Evolutionary conservation across 2,888 invertebrate species (phyloP).

Genomic region (Nemurella pictetii): DNA sequence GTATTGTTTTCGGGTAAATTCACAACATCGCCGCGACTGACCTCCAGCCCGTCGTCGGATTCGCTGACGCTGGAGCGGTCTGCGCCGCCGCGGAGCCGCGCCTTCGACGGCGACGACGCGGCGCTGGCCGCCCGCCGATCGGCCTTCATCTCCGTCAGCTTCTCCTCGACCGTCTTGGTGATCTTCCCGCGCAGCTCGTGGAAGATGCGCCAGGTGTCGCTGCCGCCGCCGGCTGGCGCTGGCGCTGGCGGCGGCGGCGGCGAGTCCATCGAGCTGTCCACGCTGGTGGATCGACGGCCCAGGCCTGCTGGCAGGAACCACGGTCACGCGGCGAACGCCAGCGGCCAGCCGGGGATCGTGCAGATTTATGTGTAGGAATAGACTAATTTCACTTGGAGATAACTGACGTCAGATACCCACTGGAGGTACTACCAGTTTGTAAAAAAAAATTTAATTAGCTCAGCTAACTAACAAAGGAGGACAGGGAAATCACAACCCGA

Average conservation of each 20-base stretch:
- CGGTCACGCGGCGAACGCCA: no score
- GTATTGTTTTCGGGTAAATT: slow-evolving; percentile 22
- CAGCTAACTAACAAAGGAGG: no score
- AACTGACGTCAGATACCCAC: no score
- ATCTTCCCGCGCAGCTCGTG: slow-evolving; percentile 74
- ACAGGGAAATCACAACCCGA: no score
- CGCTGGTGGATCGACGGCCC: slow-evolving; percentile 64
- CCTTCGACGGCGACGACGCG: slow-evolving; percentile 6
- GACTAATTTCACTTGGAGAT: no score
- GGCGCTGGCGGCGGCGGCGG: neutral
- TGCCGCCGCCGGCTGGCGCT: slow-evolving; percentile 50
- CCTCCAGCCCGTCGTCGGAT: slow-evolving; percentile 56
- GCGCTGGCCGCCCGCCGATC: slow-evolving; percentile 53
- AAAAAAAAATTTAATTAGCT: no score
- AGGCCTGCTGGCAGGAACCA: no score
- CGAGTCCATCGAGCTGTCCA: slow-evolving; percentile 55
- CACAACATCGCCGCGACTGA: no score
- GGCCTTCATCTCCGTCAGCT: slow-evolving; percentile 68
- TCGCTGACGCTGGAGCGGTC: slow-evolving; percentile 70
- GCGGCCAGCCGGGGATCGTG: no score
- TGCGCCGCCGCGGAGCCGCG: slow-evolving; percentile 32
- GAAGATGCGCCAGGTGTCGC: slow-evolving; percentile 72
- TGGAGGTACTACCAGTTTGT: no score
- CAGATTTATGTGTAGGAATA: no score
- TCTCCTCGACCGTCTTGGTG: slow-evolving; percentile 77